Percentiles rank a stretch among this genome's conserved stretches.
Conservation (phyloP, 2,888 invertebrate genomes). For the Cremastobaeus sp. region DNA sequence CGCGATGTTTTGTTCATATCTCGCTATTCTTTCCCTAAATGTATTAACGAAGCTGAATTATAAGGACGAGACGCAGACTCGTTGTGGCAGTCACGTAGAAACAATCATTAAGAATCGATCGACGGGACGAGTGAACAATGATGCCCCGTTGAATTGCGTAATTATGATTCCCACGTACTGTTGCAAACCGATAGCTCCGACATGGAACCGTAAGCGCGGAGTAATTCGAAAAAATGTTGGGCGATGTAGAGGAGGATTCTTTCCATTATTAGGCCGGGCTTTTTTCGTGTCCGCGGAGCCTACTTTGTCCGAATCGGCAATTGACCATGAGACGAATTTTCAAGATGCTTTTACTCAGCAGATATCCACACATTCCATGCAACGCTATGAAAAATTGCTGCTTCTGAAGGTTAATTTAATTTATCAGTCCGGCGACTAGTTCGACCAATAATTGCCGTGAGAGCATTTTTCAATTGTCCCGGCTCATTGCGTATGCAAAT, state of each 20-base stretch:
- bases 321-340: too few relatives aligned
- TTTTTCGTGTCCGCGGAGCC: too few relatives aligned
- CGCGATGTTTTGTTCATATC: slow-evolving; percentile 42
- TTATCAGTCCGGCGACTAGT: too few relatives aligned
- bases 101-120: slow-evolving; percentile 66
- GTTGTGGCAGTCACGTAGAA: slow-evolving; percentile 65
- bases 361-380: too few relatives aligned
- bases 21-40: slow-evolving; percentile 41
- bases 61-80: slow-evolving; percentile 61
- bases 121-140: slow-evolving; percentile 61
- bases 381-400: too few relatives aligned
- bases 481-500: too few relatives aligned
- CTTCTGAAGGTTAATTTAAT: too few relatives aligned
- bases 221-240: slow-evolving; percentile 35
- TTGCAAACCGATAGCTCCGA: slow-evolving; percentile 61
- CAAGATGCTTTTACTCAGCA: too few relatives aligned
- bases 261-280: slow-evolving; percentile 5
- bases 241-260: slow-evolving; percentile 7
- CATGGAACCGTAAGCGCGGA: slow-evolving; percentile 39
- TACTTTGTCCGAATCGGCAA: too few relatives aligned
- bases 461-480: too few relatives aligned
- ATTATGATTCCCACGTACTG: slow-evolving; percentile 65
- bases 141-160: slow-evolving; percentile 63
- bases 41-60: slow-evolving; percentile 64
- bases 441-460: too few relatives aligned